Evolutionary conservation across 1,140 invertebrate genomes (phyloP).

Genomic region (Ectropis grisescens): DNA sequence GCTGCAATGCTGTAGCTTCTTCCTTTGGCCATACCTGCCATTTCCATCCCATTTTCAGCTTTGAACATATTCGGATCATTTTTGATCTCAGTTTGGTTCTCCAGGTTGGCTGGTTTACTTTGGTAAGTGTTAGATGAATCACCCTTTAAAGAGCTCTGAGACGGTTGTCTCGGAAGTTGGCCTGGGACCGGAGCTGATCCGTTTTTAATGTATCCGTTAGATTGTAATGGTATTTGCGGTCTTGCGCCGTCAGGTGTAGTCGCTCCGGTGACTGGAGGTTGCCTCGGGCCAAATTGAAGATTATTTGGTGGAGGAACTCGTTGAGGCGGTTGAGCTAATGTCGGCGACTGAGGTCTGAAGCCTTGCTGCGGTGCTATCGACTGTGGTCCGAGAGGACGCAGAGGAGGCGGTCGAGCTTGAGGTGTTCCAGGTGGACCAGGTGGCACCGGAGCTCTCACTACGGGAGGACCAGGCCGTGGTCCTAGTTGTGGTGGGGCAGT

Average conservation of each 20-base stretch:
- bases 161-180: slow-evolving; percentile 49
- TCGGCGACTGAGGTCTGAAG: slow-evolving; percentile 39
- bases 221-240: slow-evolving; percentile 24
- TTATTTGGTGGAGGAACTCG: slow-evolving; percentile 49
- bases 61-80: slow-evolving; percentile 40
- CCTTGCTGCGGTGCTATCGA: slow-evolving; percentile 42
- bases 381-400: slow-evolving; percentile 34
- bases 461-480: slow-evolving; percentile 27
- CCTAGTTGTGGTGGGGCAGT: slow-evolving; percentile 34
- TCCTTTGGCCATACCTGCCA: slow-evolving; percentile 44
- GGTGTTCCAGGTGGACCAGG: slow-evolving; percentile 31
- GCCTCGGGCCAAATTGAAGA: slow-evolving; percentile 56
- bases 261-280: slow-evolving; percentile 30
- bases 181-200: slow-evolving; percentile 17
- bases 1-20: slow-evolving; percentile 67
- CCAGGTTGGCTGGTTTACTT: slow-evolving; percentile 61
- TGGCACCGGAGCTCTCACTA: slow-evolving; percentile 26
- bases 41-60: slow-evolving; percentile 38
- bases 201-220: slow-evolving; percentile 35
- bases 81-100: slow-evolving; percentile 35
- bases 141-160: slow-evolving; percentile 47
- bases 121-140: slow-evolving; percentile 27
- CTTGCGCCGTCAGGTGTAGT: slow-evolving; percentile 36
- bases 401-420: slow-evolving; percentile 23
- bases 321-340: slow-evolving; percentile 25